Conservation (phyloP, 2,888 invertebrate genomes). For the Pasiphila rectangulata region DNA sequence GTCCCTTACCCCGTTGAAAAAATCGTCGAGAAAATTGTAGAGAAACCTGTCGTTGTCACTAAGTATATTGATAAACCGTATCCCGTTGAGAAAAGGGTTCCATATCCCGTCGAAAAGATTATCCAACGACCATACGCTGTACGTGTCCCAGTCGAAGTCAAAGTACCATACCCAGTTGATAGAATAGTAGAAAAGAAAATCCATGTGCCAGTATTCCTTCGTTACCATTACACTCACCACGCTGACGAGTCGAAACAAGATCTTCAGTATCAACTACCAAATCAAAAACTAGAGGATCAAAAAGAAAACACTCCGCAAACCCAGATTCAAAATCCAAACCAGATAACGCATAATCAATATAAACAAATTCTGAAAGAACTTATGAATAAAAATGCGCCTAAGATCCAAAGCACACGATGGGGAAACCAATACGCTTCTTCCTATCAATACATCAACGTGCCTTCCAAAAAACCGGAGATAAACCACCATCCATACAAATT, state of each 20-base stretch:
- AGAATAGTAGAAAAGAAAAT: constrained; percentile 70
- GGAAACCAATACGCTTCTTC: constrained; percentile 66
- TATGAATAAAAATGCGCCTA: constrained; percentile 24
- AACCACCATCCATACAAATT: constrained; percentile 16
- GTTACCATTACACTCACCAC: constrained; percentile 25
- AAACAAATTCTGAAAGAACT: constrained; percentile 34
- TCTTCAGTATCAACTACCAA: constrained; percentile 34
- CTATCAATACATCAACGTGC: constrained; percentile 57
- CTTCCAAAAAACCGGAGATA: constrained; percentile 32
- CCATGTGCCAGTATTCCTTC: constrained; percentile 39
- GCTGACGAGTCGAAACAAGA: constrained; percentile 35
- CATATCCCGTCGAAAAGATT: constrained; percentile 75
- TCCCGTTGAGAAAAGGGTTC: constrained; percentile 74
- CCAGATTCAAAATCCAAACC: constrained; percentile 10
- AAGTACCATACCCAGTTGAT: constrained; percentile 69
- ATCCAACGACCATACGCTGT: constrained; percentile 73
- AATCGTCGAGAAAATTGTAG: constrained; percentile 60
- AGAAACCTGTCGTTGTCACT: constrained; percentile 31
- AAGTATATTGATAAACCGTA: constrained; percentile 33
- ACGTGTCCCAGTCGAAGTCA: constrained; percentile 77
- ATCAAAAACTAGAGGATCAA: constrained; percentile 21
- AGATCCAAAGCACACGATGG: constrained; percentile 53
- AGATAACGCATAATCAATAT: constrained; percentile 30
- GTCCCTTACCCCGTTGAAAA: constrained; percentile 67
- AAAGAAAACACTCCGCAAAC: constrained; percentile 12